These are phyloP conservation scores for Andrena haemorrhoa DNA, from an alignment of 2,888 invertebrate genomes.

Conservation along the genomic window DNA sequence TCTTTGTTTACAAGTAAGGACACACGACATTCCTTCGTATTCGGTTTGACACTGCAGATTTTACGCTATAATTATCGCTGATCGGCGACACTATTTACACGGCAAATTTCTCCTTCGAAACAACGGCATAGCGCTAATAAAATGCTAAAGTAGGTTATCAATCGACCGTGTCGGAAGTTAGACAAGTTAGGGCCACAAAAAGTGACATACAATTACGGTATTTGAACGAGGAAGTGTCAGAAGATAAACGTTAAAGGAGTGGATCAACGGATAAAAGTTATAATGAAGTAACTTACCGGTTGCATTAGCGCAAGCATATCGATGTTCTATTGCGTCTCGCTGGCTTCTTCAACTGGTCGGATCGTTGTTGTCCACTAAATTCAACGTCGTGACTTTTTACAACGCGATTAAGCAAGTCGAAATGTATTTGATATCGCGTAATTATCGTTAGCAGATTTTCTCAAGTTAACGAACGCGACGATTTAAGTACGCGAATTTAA, in stretches of 20 bases:
- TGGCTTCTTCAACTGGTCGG: conserved; percentile 37
- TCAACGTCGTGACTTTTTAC: conserved; percentile 37
- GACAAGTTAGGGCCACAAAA: conserved; percentile 21
- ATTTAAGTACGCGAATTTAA: conserved; percentile 41
- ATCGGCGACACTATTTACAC: conserved; percentile 22
- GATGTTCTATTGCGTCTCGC: conserved; percentile 35
- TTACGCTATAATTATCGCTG: conserved; percentile 22
- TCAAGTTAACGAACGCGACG: conserved; percentile 1
- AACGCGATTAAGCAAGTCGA: conserved; percentile 36
- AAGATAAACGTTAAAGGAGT: background rate
- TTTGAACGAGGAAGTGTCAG: background rate
- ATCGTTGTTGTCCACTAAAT: conserved; percentile 44
- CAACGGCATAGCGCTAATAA: conserved; percentile 25
- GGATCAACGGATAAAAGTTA: background rate
- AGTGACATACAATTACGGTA: conserved; percentile 10
- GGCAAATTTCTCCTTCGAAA: conserved; percentile 20
- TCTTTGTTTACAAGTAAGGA: conserved; percentile 65
- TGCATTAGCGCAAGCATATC: conserved; percentile 78
- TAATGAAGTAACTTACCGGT: conserved; percentile 74
- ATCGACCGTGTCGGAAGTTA: conserved; percentile 46
- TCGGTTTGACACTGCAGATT: conserved; percentile 35
- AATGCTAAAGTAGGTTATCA: conserved; percentile 55
- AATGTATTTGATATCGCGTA: conserved; percentile 16
- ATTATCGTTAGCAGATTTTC: background rate
- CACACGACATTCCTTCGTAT: conserved; percentile 59